These are phyloP conservation scores for Tapirus indicus DNA, from an alignment of 2,797 vertebrate species.

Conservation along the genomic window DNA sequence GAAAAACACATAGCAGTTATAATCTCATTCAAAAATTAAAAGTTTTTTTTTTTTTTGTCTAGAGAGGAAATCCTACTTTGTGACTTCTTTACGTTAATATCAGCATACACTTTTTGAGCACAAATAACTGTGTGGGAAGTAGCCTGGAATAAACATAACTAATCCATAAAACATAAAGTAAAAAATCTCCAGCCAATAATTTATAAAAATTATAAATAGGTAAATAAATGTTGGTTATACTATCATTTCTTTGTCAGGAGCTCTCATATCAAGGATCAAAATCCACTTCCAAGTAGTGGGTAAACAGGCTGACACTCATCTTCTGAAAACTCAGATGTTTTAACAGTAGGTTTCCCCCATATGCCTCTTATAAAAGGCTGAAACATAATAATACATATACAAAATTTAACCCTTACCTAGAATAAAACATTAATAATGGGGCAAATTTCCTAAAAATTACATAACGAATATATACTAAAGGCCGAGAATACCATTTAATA, in stretches of 20 bases:
- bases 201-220: background rate
- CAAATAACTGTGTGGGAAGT: constrained; percentile 38
- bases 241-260: constrained; percentile 20
- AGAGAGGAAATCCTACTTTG: constrained; percentile 35
- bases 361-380: constrained; percentile 8
- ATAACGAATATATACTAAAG: constrained; percentile 13
- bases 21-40: constrained; percentile 22
- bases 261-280: constrained; percentile 53
- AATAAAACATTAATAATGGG: constrained; percentile 20
- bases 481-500: background rate
- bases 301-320: background rate
- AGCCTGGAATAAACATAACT: background rate
- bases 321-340: constrained; percentile 33
- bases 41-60: background rate
- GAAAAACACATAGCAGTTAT: constrained; percentile 25
- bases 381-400: background rate
- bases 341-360: background rate
- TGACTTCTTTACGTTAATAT: constrained; percentile 33
- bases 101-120: background rate
- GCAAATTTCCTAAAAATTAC: constrained; percentile 16
- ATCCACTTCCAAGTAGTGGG: background rate
- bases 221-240: constrained; percentile 44
- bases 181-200: constrained; percentile 5
- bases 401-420: constrained; percentile 13
- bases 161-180: constrained; percentile 1